phyloP scores from a whole-genome alignment of 2,888 invertebrate species.

The Oxyteleia sp. region DNA sequence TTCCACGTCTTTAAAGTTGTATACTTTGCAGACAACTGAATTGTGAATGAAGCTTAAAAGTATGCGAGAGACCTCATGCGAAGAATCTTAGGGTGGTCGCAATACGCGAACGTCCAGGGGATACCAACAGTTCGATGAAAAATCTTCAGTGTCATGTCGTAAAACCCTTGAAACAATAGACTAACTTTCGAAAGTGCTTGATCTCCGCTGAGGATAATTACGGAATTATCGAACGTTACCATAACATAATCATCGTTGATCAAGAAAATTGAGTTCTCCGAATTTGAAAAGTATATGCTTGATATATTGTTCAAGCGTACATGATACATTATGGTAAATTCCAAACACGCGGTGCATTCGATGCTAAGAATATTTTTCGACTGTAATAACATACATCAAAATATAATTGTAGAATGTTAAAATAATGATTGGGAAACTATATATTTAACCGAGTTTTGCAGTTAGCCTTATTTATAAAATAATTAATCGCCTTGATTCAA shows the following conservation, averaged over 20 bases:
- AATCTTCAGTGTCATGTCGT: constrained; percentile 81
- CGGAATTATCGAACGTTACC: constrained; percentile 62
- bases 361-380: background rate
- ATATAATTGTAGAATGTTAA: constrained; percentile 21
- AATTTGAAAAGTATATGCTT: constrained; percentile 49
- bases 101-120: constrained; percentile 80
- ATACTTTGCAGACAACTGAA: constrained; percentile 11
- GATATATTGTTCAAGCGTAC: constrained; percentile 28
- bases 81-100: constrained; percentile 82
- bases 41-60: constrained; percentile 80
- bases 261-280: constrained; percentile 56
- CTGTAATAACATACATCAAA: constrained; percentile 13
- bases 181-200: constrained; percentile 36
- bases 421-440: constrained; percentile 17
- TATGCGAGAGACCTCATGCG: constrained; percentile 78
- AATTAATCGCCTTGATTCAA: background rate
- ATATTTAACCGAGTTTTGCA: background rate
- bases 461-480: background rate
- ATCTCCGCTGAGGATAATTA: constrained; percentile 48
- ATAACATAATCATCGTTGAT: constrained; percentile 45
- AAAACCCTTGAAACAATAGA: constrained; percentile 83
- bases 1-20: background rate
- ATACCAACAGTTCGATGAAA: constrained; percentile 79
- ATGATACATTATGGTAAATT: constrained; percentile 42
- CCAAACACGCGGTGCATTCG: constrained; percentile 4